Conservation (phyloP, 2,113 vertebrate genomes). For the Serranochromis macrocephalus region DNA sequence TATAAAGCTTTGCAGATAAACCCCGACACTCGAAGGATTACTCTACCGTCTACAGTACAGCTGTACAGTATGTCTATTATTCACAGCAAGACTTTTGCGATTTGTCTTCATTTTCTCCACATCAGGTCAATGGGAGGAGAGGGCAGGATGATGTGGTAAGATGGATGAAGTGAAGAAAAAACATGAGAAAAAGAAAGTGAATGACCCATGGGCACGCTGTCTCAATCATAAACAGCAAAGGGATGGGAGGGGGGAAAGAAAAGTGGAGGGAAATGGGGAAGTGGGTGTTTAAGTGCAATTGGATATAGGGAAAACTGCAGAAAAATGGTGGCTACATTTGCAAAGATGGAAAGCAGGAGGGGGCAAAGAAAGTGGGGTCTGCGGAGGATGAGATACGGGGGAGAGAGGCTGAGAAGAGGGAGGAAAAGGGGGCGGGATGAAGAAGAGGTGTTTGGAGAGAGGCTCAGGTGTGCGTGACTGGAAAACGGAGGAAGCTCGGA, state of each 20-base stretch:
- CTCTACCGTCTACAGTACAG: background rate
- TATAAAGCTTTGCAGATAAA: background rate
- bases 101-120: background rate
- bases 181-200: background rate
- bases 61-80: background rate
- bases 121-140: background rate
- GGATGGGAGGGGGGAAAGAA: background rate
- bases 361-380: background rate
- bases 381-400: background rate
- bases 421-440: constrained; percentile 12
- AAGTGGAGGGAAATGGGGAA: background rate
- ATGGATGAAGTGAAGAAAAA: background rate
- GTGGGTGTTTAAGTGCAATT: background rate
- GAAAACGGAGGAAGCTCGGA: constrained; percentile 59
- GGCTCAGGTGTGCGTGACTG: constrained; percentile 70
- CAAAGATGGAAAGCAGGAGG: background rate
- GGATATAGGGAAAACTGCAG: background rate
- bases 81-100: background rate
- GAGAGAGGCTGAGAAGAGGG: background rate
- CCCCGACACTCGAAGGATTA: background rate
- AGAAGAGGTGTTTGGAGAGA: constrained; percentile 50
- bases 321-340: background rate
- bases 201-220: background rate
- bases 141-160: background rate
- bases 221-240: background rate